Evolutionary conservation across 2,797 vertebrate species (phyloP), one percentile per base, ranked within the genome.

Genomic region (Anguilla pacifica): DNA sequence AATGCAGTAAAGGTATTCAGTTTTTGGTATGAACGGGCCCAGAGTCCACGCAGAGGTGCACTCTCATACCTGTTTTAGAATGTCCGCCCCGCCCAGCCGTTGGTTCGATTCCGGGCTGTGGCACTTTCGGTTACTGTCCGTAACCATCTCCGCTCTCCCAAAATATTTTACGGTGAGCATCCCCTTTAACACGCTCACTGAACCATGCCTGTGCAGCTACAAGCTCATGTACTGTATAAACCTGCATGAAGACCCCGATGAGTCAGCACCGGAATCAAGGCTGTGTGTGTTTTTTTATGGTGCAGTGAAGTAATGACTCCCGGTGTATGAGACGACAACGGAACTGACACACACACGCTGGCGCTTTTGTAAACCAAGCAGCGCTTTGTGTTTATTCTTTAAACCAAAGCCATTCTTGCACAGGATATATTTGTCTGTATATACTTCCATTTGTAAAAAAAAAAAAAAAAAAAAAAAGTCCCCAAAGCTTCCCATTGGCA

Each of bases 381-480:
- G 53, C 59, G 49, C 6, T 81, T 86, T 82, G 82, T 82, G 74
- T 82, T 35, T 57, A 61, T 39, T 86, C 25, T 28, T 35, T 28
- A 61, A 86, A 53, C 49, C 85, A 28, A 28, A 39, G 77, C 46
- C 72, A 55, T 6, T 49, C 49, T 35, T 83, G 19, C 85, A 85
- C 22, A 55, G 57, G 67, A 51, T 72, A 72, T 79, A 85, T 81
- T 88, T 87, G 53, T 59, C 74, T 49, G 49, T 89, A 22, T 87
- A 31, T 55, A 81, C 86, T 94, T 92, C 91, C 49, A 91, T 93
- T 92, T 43, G 89, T 88, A 67, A 39, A 31, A 31, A 35, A 35
- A 35, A 35, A 35, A 35, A 31, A 35, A 31, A 35, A 35, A 35
- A 35, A 35, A 35, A 35, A 35, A 61, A 86, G 84, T 53, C 67